These are phyloP conservation scores for Araneus ventricosus DNA, from an alignment of 1,140 invertebrate species.

Conservation along the genomic window DNA sequence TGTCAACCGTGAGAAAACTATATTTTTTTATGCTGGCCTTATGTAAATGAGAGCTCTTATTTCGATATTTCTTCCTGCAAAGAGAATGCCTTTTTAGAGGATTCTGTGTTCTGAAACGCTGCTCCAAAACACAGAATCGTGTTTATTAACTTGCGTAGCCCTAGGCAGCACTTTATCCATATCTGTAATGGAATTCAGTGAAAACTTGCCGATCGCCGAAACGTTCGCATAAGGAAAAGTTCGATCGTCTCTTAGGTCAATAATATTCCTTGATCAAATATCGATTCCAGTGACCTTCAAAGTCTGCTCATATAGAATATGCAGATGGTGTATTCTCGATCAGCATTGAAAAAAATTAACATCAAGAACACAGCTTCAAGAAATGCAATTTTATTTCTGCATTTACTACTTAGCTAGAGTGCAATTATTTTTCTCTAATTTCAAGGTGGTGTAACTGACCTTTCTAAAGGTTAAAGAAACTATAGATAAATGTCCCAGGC, in stretches of 20 bases:
- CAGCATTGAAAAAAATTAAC: neutral
- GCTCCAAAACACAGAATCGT: neutral
- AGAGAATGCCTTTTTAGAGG: neutral
- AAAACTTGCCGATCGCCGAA: neutral
- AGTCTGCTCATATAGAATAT: neutral
- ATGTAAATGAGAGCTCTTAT: neutral
- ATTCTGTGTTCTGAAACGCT: neutral
- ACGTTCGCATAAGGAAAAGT: neutral
- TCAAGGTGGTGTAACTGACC: neutral
- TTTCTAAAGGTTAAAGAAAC: neutral
- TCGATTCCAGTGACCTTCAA: neutral
- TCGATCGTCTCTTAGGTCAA: neutral
- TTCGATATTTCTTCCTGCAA: neutral
- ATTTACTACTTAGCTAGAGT: neutral
- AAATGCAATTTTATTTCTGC: neutral
- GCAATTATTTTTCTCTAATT: neutral
- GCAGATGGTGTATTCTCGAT: neutral
- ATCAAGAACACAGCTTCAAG: neutral
- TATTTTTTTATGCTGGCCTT: neutral
- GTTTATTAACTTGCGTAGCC: neutral
- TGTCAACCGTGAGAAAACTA: neutral
- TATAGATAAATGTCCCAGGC: too few species aligned
- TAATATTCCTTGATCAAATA: constrained; percentile 18
- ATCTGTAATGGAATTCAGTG: neutral
- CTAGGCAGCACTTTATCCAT: neutral